Evolutionary conservation across 2,113 vertebrate genomes (phyloP), one percentile per base, ranked within the genome.

Genomic region (Sigmodon hispidus): DNA sequence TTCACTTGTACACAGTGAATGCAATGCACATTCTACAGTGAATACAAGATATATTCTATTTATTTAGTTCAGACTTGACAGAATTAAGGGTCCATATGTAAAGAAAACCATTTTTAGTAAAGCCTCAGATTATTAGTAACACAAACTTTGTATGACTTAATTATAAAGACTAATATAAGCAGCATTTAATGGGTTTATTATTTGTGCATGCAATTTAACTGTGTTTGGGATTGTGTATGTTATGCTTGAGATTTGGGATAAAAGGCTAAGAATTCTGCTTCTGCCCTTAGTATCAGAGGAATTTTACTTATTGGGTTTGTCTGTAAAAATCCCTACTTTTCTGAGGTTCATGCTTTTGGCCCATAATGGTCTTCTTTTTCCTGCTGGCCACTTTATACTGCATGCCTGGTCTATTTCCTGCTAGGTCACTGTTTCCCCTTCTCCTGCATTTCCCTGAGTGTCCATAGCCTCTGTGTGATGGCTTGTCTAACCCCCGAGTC

Each of bases 61-160:
- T 72, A 59, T 70, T 94, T 92, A 31, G 22, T 90, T 93, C 85
- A 24, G 93, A 95, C 26, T 70, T 65, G 89, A 89, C 29, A 65
- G 34, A 93, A 97, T 22, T 22, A 24, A 5, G 3, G 72, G 21
- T 40, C 36, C 73, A 22, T 76, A 79, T 89, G 86, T 72, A 93
- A 89, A 93, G 48, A 69, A 94, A 93, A 81, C 61, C 34, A 70
- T 11, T 31, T 92, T 94, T 85, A 81, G 69, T 79, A 7, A 67
- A 85, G 55, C 17, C 50, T 80, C 52, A 90, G 57, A 36, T 75
- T 90, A 85, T 85, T 48, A 94, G 57, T 81, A 92, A 87, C 59
- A 86, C 48, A 85, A 93, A 40, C 72, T 91, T 59, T 16, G 50
- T 43, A 76, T 40, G 26, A 69, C 22, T 50, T 72, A 40, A 67